Conservation (phyloP, 1,140 invertebrate species). For the Trichomalopsis sarcophagae region DNA sequence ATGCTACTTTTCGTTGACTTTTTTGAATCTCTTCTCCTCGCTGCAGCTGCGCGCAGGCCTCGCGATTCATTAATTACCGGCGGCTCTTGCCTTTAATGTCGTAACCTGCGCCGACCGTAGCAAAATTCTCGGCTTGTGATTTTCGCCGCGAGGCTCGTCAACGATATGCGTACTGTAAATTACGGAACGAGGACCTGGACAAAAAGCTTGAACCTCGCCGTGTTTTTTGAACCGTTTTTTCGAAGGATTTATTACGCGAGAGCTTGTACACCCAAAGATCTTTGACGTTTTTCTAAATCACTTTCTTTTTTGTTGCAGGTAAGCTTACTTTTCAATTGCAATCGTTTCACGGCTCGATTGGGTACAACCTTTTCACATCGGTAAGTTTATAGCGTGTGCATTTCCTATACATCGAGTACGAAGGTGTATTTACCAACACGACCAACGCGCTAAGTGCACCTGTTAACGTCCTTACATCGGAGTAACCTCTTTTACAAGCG, state of each 20-base stretch:
- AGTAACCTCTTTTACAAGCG: background rate
- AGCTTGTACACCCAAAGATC: no score
- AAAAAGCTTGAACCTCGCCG: no score
- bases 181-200: no score
- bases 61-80: conserved; percentile 60
- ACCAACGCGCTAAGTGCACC: background rate
- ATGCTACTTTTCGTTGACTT: conserved; percentile 56
- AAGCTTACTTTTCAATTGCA: background rate
- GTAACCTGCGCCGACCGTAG: conserved; percentile 17
- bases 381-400: no score
- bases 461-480: background rate
- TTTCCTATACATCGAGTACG: no score
- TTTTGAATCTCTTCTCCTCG: conserved; percentile 53
- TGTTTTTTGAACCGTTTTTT: no score
- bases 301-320: background rate
- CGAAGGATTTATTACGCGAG: no score
- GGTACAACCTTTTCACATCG: no score
- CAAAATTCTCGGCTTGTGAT: background rate
- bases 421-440: no score
- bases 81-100: conserved; percentile 56
- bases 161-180: background rate
- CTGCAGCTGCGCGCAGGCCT: conserved; percentile 54
- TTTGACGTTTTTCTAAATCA: no score
- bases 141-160: background rate
- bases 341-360: no score